Evolutionary conservation across 2,888 invertebrate species (phyloP).

Genomic region (Sceliomorpha sp.): DNA sequence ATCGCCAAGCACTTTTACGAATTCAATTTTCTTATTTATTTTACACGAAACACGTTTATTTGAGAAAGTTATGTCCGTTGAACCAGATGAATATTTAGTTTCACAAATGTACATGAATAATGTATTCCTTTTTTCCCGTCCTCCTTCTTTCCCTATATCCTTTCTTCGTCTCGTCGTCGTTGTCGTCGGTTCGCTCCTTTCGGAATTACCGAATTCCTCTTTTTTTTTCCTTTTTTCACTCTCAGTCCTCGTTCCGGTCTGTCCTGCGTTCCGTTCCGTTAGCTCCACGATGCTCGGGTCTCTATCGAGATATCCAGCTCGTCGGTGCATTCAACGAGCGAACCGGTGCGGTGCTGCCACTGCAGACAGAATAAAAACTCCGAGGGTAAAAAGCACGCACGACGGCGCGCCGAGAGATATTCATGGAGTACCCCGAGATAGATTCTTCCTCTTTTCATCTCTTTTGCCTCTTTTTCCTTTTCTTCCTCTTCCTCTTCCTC

Average conservation of each 20-base stretch:
- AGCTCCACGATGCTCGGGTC: conserved; percentile 57
- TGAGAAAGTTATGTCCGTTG: background rate
- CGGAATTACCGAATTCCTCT: too few relatives aligned
- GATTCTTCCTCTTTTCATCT: conserved; percentile 15
- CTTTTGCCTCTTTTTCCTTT: too few relatives aligned
- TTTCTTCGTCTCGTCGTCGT: too few relatives aligned
- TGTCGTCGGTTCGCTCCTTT: too few relatives aligned
- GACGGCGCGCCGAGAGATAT: conserved; percentile 43
- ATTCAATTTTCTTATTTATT: conserved; percentile 21
- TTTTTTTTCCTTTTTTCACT: conserved; percentile 17
- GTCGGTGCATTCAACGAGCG: conserved; percentile 63
- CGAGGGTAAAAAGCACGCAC: conserved; percentile 61
- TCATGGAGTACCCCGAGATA: conserved; percentile 51
- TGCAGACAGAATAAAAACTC: conserved; percentile 75
- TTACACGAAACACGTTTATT: conserved; percentile 11
- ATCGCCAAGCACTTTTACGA: conserved; percentile 9
- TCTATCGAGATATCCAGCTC: conserved; percentile 62
- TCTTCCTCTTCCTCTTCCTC: conserved; percentile 20
- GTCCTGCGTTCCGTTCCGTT: conserved; percentile 47
- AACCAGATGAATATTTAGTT: too few relatives aligned
- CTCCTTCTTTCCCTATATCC: too few relatives aligned
- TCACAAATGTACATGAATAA: too few relatives aligned
- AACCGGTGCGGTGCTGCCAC: conserved; percentile 65
- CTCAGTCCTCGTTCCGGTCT: conserved; percentile 40
- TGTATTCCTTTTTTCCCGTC: too few relatives aligned